Percentiles rank a stretch among this genome's conserved stretches.
Evolutionary conservation across 2,113 vertebrate species (phyloP).

Genomic region (Echinops telfairi): DNA sequence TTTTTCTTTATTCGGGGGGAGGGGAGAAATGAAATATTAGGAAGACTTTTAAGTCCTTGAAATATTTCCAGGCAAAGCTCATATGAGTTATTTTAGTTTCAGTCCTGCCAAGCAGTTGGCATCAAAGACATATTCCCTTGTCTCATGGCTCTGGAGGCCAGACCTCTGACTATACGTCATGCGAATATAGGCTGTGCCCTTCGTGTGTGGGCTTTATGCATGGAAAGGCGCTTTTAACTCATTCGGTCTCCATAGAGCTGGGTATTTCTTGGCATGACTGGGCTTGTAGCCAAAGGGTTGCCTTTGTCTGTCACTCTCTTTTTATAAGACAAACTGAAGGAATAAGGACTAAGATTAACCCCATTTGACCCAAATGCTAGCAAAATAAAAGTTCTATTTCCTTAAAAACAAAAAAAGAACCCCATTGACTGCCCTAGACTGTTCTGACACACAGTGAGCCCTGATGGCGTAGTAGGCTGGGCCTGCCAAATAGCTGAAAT

Average conservation of each 20-base stretch:
- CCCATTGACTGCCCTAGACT: too few relatives aligned
- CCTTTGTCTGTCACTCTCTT: not conserved
- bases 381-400: too few relatives aligned
- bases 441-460: too few relatives aligned
- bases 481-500: too few relatives aligned
- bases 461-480: too few relatives aligned
- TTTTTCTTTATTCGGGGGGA: too few relatives aligned
- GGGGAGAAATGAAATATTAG: not conserved
- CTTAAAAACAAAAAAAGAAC: too few relatives aligned
- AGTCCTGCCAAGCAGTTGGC: not conserved
- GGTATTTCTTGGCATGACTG: not conserved
- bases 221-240: not conserved
- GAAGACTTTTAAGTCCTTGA: not conserved
- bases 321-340: not conserved
- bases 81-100: not conserved
- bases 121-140: not conserved
- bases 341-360: not conserved
- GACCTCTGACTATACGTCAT: not conserved
- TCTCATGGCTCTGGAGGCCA: not conserved
- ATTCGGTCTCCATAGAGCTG: not conserved
- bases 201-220: not conserved
- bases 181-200: not conserved
- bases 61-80: conserved; percentile 11
- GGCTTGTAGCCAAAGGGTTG: not conserved
- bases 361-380: too few relatives aligned